These are phyloP conservation scores for Gymnothorax reevesii DNA, from an alignment of 2,797 vertebrate genomes.

Conservation along the genomic window DNA sequence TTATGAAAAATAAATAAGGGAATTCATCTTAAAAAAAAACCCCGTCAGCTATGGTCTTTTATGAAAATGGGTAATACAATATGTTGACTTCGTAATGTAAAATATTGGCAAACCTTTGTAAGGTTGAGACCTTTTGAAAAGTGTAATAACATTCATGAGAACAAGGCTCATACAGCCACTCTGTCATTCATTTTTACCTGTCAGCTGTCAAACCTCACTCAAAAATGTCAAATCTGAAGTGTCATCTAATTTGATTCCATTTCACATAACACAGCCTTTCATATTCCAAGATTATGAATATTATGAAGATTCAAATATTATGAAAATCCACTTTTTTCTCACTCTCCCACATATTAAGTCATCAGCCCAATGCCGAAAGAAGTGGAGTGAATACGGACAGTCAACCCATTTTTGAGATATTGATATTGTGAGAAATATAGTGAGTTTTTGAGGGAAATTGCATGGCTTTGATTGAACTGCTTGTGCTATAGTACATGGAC, in stretches of 20 bases:
- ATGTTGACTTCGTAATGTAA: slow-evolving; percentile 9
- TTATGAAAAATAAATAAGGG: slow-evolving; percentile 13
- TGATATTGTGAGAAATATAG: no score
- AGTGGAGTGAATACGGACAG: no score
- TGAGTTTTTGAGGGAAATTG: no score
- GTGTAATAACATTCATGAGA: background rate
- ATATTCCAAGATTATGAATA: background rate
- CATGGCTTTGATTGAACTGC: no score
- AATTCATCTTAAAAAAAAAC: background rate
- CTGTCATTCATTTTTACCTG: background rate
- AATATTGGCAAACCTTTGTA: background rate
- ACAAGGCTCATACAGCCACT: background rate
- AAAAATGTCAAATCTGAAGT: background rate
- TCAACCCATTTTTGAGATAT: no score
- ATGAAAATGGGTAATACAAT: background rate
- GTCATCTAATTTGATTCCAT: background rate
- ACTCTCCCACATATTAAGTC: no score
- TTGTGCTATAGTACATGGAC: no score
- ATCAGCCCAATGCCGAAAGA: no score
- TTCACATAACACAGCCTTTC: background rate
- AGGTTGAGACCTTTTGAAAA: background rate
- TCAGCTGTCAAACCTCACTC: background rate
- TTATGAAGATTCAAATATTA: no score
- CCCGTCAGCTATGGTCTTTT: no score
- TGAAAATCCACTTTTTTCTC: no score